Conservation (phyloP, 2,888 invertebrate species). For the Philopedon plagiatum region DNA sequence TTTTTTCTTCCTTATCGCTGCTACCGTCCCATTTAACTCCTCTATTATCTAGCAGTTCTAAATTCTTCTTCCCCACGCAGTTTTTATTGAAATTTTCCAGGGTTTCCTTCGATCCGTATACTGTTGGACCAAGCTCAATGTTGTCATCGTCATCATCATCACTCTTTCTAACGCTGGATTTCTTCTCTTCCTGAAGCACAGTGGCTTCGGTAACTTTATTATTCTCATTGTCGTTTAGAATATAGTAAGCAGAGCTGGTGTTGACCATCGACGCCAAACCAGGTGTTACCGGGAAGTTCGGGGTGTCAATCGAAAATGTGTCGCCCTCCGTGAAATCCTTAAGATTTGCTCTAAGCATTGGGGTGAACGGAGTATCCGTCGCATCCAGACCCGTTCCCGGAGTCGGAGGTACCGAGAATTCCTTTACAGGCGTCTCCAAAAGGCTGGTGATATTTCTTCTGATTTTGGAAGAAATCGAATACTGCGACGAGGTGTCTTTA, state of each 20-base stretch:
- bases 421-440: slow-evolving; percentile 42
- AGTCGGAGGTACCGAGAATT: slow-evolving; percentile 17
- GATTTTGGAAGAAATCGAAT: slow-evolving; percentile 23
- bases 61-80: slow-evolving; percentile 38
- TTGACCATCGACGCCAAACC: slow-evolving; percentile 33
- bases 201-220: slow-evolving; percentile 43
- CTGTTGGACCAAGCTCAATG: slow-evolving; percentile 20
- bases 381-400: slow-evolving; percentile 14
- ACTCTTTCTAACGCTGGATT: slow-evolving; percentile 44
- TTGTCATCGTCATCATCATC: slow-evolving; percentile 33
- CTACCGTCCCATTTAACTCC: slow-evolving; percentile 32
- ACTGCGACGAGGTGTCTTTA: slow-evolving; percentile 5
- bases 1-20: slow-evolving; percentile 36
- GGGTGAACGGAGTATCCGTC: slow-evolving; percentile 44
- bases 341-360: slow-evolving; percentile 49
- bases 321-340: slow-evolving; percentile 37
- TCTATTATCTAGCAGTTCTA: slow-evolving; percentile 39
- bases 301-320: slow-evolving; percentile 46
- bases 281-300: slow-evolving; percentile 48
- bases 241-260: slow-evolving; percentile 30
- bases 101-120: slow-evolving; percentile 27
- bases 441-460: slow-evolving; percentile 39
- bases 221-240: slow-evolving; percentile 35
- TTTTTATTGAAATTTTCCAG: slow-evolving; percentile 35
- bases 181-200: slow-evolving; percentile 36